Percentiles rank a stretch among this genome's conserved stretches.
These are phyloP conservation scores for Schizopygopsis pylzovi DNA, from an alignment of 2,797 vertebrate genomes.

Conservation along the genomic window DNA sequence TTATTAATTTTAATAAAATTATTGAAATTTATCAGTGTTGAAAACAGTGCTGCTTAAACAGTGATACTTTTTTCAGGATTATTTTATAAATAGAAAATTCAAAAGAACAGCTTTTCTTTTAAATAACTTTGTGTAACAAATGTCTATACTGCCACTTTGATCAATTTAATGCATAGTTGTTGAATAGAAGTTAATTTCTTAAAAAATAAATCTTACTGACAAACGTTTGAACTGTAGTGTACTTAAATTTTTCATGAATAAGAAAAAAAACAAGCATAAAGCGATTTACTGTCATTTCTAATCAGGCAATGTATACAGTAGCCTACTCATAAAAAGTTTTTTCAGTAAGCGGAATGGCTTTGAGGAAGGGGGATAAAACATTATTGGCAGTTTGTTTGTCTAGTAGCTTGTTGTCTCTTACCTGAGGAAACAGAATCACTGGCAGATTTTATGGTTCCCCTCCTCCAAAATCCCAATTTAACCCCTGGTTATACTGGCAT, in stretches of 20 bases:
- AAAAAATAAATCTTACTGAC: not conserved
- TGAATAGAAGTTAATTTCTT: not conserved
- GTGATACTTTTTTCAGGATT: not conserved
- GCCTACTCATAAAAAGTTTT: not conserved
- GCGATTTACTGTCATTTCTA: not conserved
- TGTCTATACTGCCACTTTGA: not conserved
- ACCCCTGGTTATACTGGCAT: constrained; percentile 4
- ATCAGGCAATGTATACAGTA: not conserved
- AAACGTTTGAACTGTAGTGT: not conserved
- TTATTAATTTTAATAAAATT: not conserved
- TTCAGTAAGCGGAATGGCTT: not conserved
- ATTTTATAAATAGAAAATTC: not conserved
- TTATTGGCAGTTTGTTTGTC: constrained; percentile 2
- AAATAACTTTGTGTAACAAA: not conserved
- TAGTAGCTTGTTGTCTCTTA: not conserved
- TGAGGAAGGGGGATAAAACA: not conserved
- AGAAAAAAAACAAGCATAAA: not conserved
- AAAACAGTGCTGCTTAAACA: not conserved
- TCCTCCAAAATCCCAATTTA: not conserved
- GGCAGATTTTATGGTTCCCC: not conserved
- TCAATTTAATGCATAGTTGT: not conserved
- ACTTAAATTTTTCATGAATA: not conserved
- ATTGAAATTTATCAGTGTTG: not conserved
- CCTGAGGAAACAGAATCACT: not conserved
- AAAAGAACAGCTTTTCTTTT: not conserved